A percentile compares a stretch with the other conserved stretches of the same genome.
Evolutionary conservation across 37 sponge, comb jelly and placozoan species (phyloP).

Genomic region (Diacarnus erythraeanus): DNA sequence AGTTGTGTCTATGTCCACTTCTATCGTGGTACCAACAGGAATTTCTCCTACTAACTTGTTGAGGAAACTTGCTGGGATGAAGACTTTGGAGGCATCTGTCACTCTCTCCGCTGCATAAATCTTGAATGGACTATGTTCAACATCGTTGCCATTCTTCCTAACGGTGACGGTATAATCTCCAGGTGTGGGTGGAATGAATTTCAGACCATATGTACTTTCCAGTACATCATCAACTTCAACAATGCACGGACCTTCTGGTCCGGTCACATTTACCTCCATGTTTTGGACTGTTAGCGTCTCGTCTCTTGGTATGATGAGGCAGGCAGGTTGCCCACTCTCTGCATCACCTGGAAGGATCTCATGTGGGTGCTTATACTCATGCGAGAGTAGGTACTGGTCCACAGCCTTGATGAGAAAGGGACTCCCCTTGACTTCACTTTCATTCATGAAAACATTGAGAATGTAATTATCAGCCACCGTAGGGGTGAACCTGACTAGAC

Average conservation of each 20-base stretch:
- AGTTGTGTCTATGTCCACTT: slow-evolving; percentile 56
- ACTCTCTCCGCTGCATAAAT: slow-evolving; percentile 19
- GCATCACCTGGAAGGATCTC: slow-evolving; percentile 7
- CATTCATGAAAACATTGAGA: slow-evolving; percentile 17
- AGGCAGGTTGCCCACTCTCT: slow-evolving; percentile 21
- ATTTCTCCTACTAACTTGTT: slow-evolving; percentile 20
- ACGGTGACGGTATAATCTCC: slow-evolving; percentile 35
- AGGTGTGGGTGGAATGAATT: slow-evolving; percentile 18
- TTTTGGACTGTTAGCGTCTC: not conserved
- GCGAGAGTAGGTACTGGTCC: not conserved
- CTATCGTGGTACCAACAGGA: slow-evolving; percentile 27
- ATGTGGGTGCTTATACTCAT: not conserved
- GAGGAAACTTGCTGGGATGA: slow-evolving; percentile 29
- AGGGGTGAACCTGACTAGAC: not conserved
- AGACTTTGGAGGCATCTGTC: slow-evolving; percentile 54
- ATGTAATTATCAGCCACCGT: slow-evolving; percentile 36
- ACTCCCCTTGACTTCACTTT: slow-evolving; percentile 47
- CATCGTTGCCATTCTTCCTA: not conserved
- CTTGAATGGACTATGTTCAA: slow-evolving; percentile 30
- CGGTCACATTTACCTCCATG: not conserved
- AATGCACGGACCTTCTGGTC: slow-evolving; percentile 30
- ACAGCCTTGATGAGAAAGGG: slow-evolving; percentile 52
- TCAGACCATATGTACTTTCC: not conserved
- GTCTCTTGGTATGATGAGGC: slow-evolving; percentile 23
- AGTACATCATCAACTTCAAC: not conserved